phyloP scores from a whole-genome alignment of 2,888 invertebrate genomes.

The Isoperla grammatica region DNA sequence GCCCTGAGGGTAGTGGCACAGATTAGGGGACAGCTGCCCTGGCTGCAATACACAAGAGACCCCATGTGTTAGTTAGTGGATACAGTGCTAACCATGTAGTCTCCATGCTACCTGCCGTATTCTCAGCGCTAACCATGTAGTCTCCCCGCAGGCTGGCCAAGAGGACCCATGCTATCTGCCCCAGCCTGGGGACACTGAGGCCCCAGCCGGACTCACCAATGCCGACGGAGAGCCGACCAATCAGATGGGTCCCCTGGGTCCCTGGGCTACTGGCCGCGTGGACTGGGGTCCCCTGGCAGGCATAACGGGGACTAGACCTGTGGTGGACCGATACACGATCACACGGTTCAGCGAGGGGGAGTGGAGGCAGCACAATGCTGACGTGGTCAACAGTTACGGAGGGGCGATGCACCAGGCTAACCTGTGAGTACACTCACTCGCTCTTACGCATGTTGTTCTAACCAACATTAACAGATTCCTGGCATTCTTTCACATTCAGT shows the following conservation, averaged over 20 bases:
- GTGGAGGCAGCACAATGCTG: slow-evolving; percentile 60
- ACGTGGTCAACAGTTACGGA: slow-evolving; percentile 47
- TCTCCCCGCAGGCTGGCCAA: slow-evolving; percentile 21
- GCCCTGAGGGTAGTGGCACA: too few species aligned
- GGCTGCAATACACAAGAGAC: too few species aligned
- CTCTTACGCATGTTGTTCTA: too few species aligned
- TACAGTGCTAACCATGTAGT: too few species aligned
- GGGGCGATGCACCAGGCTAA: slow-evolving; percentile 50
- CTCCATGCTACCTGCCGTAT: too few species aligned
- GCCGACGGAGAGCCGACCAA: slow-evolving; percentile 33
- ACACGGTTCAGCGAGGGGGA: slow-evolving; percentile 66
- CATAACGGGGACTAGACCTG: slow-evolving; percentile 61
- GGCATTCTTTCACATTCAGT: neutral
- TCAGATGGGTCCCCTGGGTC: slow-evolving; percentile 42
- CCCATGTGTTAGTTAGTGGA: too few species aligned
- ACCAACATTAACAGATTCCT: too few species aligned
- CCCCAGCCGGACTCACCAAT: slow-evolving; percentile 38
- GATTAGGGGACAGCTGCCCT: too few species aligned
- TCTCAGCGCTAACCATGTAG: too few species aligned
- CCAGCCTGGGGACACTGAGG: slow-evolving; percentile 47
- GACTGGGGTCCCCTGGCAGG: slow-evolving; percentile 66
- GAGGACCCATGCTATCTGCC: slow-evolving; percentile 51
- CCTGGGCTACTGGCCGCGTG: slow-evolving; percentile 66
- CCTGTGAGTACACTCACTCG: slow-evolving; percentile 43
- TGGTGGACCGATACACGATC: slow-evolving; percentile 68